Evolutionary conservation across 2,113 vertebrate species (phyloP), one percentile per base, ranked within the genome.

Genomic region (Ptychochromis oligacanthus): DNA sequence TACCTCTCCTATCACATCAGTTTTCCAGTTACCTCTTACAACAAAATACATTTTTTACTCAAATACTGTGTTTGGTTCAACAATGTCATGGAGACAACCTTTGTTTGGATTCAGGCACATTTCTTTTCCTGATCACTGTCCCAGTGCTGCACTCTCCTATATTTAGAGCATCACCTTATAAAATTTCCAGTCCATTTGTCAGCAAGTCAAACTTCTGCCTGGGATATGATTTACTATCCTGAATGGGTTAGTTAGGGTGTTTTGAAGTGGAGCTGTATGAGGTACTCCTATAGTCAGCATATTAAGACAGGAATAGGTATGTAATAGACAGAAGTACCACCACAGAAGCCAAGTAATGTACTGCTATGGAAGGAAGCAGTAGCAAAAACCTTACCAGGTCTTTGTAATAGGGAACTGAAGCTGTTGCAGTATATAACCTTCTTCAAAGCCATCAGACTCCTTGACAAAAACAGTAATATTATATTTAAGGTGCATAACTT

Each of bases 161-260:
- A 72, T 72, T 72, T 72, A 54, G 67, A 72, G 67, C 46, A 72
- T 72, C 67, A 54, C 26, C 67, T 54, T 54, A 17, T 72, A 72
- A 72, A 54, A 54, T 54, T 72, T 72, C 11, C 67, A 72, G 46
- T 72, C 46, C 46, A 72, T 54, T 72, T 72, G 46, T 72, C 34
- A 72, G 46, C 67, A 72, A 72, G 46, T 72, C 67, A 72, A 54
- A 72, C 11, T 54, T 72, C 67, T 54, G 46, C 67, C 46, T 34
- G 26, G 2, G 26, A 34, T 54, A 14, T 46, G 17, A 54, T 54
- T 72, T 54, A 46, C 4, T 34, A 34, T 72, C 11, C 46, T 72
- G 46, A 72, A 31, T 31, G 18, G 1, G 20, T 54, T 2, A n/a
- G 26, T 34, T 14, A 10, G 18, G 26, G 26, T 67, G 40, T 49